Evolutionary conservation across 2,113 vertebrate species (phyloP).

Genomic region (Himantopus leucocephalus): DNA sequence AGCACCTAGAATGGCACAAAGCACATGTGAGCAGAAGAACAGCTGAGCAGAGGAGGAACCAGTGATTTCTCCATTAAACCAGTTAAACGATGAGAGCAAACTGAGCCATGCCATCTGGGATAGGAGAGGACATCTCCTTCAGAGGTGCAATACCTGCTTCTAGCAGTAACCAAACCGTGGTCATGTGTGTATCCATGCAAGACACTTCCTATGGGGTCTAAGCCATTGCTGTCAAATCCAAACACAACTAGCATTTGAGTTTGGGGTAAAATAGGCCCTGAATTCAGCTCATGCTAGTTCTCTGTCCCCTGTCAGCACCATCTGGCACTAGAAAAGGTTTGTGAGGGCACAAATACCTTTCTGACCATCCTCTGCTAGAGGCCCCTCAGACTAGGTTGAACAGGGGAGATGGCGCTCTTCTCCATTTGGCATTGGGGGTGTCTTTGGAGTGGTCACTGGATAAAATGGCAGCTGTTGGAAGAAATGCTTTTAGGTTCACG

Average conservation of each 20-base stretch:
- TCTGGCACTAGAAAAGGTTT: background rate
- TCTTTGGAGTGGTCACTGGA: background rate
- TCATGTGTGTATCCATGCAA: background rate
- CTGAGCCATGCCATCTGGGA: background rate
- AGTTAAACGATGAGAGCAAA: background rate
- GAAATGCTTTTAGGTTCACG: background rate
- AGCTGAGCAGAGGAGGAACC: background rate
- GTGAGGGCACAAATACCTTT: background rate
- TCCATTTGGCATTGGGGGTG: fast-evolving
- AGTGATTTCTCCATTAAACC: background rate
- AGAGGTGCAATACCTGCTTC: background rate
- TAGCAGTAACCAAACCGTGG: background rate
- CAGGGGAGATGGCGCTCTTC: background rate
- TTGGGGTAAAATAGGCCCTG: background rate
- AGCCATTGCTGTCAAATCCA: background rate
- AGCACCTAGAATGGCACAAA: background rate
- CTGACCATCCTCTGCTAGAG: background rate
- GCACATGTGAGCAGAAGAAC: fast-evolving
- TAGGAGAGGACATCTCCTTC: background rate
- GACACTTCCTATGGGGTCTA: background rate
- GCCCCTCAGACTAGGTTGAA: background rate
- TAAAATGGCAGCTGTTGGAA: background rate
- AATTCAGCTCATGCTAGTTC: background rate
- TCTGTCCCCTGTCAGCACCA: background rate
- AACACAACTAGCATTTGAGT: background rate